phyloP scores from a whole-genome alignment of 2,797 vertebrate genomes.

The Picus viridis region DNA sequence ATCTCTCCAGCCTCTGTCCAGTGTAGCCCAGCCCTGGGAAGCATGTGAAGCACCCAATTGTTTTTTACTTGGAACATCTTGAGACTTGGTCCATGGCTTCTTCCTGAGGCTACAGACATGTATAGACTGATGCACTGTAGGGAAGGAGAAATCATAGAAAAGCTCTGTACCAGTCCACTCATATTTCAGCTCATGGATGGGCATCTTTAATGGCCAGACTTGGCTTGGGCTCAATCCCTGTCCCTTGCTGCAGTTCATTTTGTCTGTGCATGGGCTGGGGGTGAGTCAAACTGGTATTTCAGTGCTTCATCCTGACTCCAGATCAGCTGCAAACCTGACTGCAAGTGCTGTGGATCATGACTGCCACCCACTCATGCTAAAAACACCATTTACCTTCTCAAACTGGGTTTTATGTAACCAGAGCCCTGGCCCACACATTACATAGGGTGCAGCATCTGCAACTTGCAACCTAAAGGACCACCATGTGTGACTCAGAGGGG shows the following conservation, averaged over 20 bases:
- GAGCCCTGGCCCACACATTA: fast-evolving
- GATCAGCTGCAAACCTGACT: not conserved
- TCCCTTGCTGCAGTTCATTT: not conserved
- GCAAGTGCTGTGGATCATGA: fast-evolving
- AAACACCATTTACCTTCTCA: not conserved
- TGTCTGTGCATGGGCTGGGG: not conserved
- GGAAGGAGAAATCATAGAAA: not conserved
- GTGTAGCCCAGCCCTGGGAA: not conserved
- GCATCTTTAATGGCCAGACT: not conserved
- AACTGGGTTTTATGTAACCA: fast-evolving
- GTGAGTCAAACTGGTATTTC: not conserved
- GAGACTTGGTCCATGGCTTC: not conserved
- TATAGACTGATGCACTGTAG: fast-evolving
- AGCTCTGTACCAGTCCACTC: not conserved
- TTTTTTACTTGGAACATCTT: not conserved
- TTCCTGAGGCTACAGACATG: not conserved
- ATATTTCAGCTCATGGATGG: not conserved
- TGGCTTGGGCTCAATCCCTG: not conserved
- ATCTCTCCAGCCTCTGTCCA: not conserved
- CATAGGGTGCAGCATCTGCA: not conserved
- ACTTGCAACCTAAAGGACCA: fast-evolving
- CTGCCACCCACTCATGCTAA: not conserved
- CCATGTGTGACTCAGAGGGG: fast-evolving
- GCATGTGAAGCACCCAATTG: not conserved
- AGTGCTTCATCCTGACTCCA: not conserved